Percentiles rank a stretch among this genome's conserved stretches.
phyloP scores from a whole-genome alignment of 2,797 vertebrate genomes.

The Chaunax sp. region DNA sequence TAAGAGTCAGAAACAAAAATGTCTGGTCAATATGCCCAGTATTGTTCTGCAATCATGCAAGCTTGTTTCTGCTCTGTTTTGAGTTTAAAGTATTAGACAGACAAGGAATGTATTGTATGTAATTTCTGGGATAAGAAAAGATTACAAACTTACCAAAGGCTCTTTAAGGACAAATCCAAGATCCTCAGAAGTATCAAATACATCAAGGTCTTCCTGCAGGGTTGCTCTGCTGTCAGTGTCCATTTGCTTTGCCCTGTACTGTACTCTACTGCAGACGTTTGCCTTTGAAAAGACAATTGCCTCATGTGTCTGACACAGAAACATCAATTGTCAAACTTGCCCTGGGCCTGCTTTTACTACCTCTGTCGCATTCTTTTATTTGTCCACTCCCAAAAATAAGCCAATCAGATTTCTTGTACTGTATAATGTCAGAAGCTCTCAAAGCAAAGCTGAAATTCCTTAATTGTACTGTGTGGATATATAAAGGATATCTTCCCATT shows the following conservation, averaged over 20 bases:
- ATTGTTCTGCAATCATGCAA: too few relatives aligned
- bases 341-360: slow-evolving; percentile 1
- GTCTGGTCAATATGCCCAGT: too few relatives aligned
- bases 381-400: slow-evolving; percentile 11
- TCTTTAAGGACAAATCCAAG: slow-evolving; percentile 71
- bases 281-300: slow-evolving; percentile 6
- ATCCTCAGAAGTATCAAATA: slow-evolving; percentile 66
- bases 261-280: not conserved
- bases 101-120: too few relatives aligned
- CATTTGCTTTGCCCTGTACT: slow-evolving; percentile 43
- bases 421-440: slow-evolving; percentile 18
- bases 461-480: not conserved
- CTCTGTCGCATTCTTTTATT: slow-evolving; percentile 49
- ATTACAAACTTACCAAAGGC: slow-evolving; percentile 64
- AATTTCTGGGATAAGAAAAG: slow-evolving; percentile 20
- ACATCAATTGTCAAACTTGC: slow-evolving; percentile 20
- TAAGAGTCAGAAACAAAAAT: too few relatives aligned
- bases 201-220: slow-evolving; percentile 54
- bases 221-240: slow-evolving; percentile 44
- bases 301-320: slow-evolving; percentile 4
- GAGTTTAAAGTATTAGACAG: too few relatives aligned
- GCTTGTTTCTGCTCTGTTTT: too few relatives aligned
- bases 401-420: slow-evolving; percentile 43
- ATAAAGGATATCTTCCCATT: too few relatives aligned
- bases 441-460: slow-evolving; percentile 5